Base-by-base conservation (phyloP, 2,797 vertebrate species). In the Sebastes kiyomatsui region DNA sequence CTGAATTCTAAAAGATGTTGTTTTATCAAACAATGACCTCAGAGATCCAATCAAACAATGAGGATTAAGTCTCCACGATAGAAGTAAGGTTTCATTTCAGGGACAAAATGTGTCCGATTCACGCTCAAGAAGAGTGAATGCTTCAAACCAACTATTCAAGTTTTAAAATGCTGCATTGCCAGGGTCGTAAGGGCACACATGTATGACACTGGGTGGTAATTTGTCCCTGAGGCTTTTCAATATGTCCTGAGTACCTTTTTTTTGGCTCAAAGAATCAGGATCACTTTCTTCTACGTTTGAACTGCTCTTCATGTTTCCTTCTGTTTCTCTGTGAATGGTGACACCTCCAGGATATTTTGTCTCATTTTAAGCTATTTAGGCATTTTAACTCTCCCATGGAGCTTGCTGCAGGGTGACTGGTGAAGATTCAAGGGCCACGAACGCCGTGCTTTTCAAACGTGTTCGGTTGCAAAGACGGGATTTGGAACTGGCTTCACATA, bases 291-390 rank as follows among this genome's bases (percentile, higher is more conserved):
- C 77, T 72, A 3, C 38, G 25, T 84, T 78, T 81, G 73, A 85
- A 75, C 58, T 72, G 54, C 79, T 72, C 73, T 74, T 67, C 55
- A 18, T 77, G 46, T 72, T 86, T 82, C 32, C 30, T 20, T 80
- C 70, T 65, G 67, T 55, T 69, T 87, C 42, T 85, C 58, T 72
- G 30, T 67, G 62, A 75, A 74, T 75, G 77, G 68, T 65, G 73
- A 87, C 79, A 86, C 82, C 84, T 86, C 67, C 66, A 72, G 87
- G 76, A 90, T 86, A 75, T 67, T 33, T 52, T 42, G 64, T 52
- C 70, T 81, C 59, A 62, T 65, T 84, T 86, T 78, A 80, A 85
- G 67, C 60, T 65, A 71, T 80, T 84, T 67, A 89, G 83, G 86
- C 82, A 55, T 67, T 65, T 67, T 73, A 35, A 7, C 46, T 72